Base-by-base conservation (phyloP, 2,113 vertebrate genomes). In the Hyaena hyaena region DNA sequence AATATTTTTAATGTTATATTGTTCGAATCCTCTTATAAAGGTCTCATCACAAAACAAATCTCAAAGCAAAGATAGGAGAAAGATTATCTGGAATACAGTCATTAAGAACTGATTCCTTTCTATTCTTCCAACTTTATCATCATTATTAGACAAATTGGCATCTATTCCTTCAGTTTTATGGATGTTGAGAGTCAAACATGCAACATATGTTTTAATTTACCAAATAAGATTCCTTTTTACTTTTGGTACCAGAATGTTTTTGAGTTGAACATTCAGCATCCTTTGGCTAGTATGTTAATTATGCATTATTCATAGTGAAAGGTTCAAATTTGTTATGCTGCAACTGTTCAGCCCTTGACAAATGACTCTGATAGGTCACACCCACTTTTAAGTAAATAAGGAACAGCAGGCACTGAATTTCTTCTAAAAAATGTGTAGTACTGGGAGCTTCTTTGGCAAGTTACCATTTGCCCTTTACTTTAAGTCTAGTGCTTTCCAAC, bases 271-370 rank as follows among this genome's bases (percentile, higher is more conserved):
- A 65, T 74, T 88, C 58, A 82, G 76, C 33, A 61, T 96, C 95
- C 58, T 94, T 93, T 92, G 61, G 90, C 92, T 81, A 82, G 63
- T 71, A 35, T 93, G 88, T 92, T 97, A 96, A 98, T 95, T 95
- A 94, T 94, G 96, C 96, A 96, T 97, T 97, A 97, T 97, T 97
- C 96, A 96, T 93, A 95, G 95, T 96, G 97, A 97, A 97, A 98
- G 97, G 96, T 96, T 98, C 96, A 96, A 31, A 97, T 98, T 98
- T 88, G 96, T 95, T 96, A 96, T 93, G 97, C 97, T 98, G 92
- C 95, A 98, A 97, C 96, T 96, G 96, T 98, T 96, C 33, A 43
- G 87, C 33, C 68, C 92, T 97, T 97, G 84, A 97, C 95, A 98
- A 96, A 94, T 86, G 88, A 95, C 71, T 96, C 66, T 74, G 96